Evolutionary conservation across 2,113 vertebrate genomes (phyloP).

Genomic region (Zosterops borbonicus): DNA sequence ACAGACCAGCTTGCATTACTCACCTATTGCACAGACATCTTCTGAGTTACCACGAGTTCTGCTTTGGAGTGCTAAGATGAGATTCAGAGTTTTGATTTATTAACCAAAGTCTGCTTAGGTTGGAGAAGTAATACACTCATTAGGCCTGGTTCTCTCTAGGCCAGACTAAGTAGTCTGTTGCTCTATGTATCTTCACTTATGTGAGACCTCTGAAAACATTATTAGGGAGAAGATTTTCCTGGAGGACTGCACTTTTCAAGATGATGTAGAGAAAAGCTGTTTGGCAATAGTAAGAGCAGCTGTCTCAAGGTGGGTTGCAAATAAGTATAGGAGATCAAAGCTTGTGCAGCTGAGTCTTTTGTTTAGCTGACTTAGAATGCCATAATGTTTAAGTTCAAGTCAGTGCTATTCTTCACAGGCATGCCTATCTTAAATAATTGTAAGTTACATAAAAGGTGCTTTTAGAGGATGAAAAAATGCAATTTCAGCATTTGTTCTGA

Average conservation of each 20-base stretch:
- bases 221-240: background rate
- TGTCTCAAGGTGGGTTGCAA: background rate
- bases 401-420: background rate
- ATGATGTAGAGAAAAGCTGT: background rate
- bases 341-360: background rate
- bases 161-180: background rate
- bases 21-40: background rate
- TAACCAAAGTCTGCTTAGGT: background rate
- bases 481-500: background rate
- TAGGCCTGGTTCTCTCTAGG: background rate
- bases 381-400: background rate
- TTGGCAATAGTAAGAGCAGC: background rate
- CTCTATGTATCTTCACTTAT: background rate
- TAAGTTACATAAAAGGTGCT: background rate
- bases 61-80: background rate
- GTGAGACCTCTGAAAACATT: background rate
- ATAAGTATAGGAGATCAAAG: background rate
- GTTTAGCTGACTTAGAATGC: background rate
- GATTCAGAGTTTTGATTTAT: background rate
- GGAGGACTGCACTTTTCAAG: background rate
- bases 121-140: background rate
- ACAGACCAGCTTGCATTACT: background rate
- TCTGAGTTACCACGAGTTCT: background rate
- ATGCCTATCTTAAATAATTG: background rate
- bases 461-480: background rate